phyloP scores from a whole-genome alignment of 2,888 invertebrate species.

The Luperina testacea region DNA sequence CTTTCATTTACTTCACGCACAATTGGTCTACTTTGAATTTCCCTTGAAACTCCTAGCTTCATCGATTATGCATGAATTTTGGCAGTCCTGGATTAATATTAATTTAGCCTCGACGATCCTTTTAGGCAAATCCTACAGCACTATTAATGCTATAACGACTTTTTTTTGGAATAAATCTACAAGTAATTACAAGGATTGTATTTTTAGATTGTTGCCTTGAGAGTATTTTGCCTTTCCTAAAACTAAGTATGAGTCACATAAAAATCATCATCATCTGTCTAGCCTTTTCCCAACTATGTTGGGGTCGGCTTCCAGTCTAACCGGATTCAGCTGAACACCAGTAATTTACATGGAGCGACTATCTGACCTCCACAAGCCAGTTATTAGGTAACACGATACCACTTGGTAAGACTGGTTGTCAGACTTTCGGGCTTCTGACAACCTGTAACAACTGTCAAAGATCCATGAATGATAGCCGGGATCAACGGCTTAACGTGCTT shows the following conservation, averaged over 20 bases:
- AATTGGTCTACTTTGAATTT: conserved; percentile 49
- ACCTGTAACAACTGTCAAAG: too few relatives aligned
- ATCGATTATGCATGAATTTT: conserved; percentile 63
- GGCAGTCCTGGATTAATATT: conserved; percentile 38
- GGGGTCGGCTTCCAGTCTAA: too few relatives aligned
- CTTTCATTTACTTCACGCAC: conserved; percentile 55
- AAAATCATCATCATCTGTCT: too few relatives aligned
- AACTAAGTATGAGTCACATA: neutral
- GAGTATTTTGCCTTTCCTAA: neutral
- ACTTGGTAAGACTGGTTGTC: too few relatives aligned
- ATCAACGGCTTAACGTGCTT: too few relatives aligned
- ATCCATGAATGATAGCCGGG: too few relatives aligned
- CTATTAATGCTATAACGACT: neutral
- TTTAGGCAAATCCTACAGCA: conserved; percentile 21
- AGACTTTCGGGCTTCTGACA: too few relatives aligned
- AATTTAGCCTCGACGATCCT: conserved; percentile 23
- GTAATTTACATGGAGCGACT: too few relatives aligned
- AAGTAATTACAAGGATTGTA: neutral
- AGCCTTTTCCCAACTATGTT: too few relatives aligned
- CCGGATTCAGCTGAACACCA: too few relatives aligned
- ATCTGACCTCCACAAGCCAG: too few relatives aligned
- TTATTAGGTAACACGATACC: too few relatives aligned
- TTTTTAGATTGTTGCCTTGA: neutral
- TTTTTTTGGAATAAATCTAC: neutral
- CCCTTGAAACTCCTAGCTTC: conserved; percentile 49